phyloP scores from a whole-genome alignment of 2,113 vertebrate genomes.

The Cervus canadensis region DNA sequence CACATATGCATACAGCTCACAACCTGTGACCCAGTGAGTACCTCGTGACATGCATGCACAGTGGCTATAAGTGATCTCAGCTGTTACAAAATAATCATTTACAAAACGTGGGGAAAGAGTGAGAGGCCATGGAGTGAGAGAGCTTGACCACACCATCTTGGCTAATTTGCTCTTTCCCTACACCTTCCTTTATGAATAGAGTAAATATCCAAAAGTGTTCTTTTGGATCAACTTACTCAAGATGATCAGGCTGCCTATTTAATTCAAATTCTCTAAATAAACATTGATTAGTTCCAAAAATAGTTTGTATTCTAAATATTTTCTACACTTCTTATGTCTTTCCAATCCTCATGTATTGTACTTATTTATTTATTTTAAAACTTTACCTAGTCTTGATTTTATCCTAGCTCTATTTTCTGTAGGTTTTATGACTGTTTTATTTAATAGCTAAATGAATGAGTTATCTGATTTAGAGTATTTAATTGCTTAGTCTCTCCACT shows the following conservation, averaged over 20 bases:
- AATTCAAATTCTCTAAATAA: background rate
- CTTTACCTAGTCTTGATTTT: background rate
- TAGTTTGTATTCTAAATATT: slow-evolving; percentile 41
- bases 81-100: background rate
- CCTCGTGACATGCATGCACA: background rate
- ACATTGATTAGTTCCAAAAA: background rate
- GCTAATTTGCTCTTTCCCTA: background rate
- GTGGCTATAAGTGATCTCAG: background rate
- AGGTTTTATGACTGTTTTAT: background rate
- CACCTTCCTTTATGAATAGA: background rate
- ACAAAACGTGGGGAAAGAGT: background rate
- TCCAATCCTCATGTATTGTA: background rate
- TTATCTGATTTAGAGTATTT: background rate
- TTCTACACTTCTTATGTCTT: slow-evolving; percentile 17
- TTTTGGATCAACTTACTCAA: background rate
- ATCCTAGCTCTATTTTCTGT: background rate
- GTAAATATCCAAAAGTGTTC: background rate
- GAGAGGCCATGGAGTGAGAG: background rate
- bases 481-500: background rate
- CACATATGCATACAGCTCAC: background rate
- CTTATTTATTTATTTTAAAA: background rate
- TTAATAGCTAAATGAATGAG: background rate
- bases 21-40: background rate
- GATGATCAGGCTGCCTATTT: background rate
- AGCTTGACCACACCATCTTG: background rate